These are phyloP conservation scores for Zosterops pallidus DNA, from an alignment of 2,113 vertebrate species.

Conservation along the genomic window DNA sequence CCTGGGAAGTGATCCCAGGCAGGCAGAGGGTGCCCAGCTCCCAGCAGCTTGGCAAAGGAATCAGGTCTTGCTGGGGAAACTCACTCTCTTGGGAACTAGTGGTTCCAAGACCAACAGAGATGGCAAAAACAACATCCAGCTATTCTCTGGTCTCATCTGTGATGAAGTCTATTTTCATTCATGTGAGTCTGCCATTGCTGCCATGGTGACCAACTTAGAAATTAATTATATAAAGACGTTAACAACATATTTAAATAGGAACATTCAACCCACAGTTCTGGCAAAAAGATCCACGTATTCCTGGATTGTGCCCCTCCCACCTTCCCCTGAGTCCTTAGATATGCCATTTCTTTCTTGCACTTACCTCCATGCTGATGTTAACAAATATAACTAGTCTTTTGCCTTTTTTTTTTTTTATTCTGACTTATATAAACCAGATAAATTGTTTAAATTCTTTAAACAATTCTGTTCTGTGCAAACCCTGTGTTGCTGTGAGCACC, in stretches of 20 bases:
- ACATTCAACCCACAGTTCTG: background rate
- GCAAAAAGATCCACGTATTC: background rate
- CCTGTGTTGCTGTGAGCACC: background rate
- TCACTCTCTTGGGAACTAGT: background rate
- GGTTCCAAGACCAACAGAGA: background rate
- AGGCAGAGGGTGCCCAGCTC: background rate
- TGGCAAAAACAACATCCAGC: background rate
- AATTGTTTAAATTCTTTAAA: background rate
- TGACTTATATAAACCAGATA: background rate
- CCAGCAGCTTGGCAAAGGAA: background rate
- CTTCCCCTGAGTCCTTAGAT: background rate
- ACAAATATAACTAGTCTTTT: background rate
- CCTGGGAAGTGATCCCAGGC: background rate
- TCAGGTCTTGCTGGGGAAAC: background rate
- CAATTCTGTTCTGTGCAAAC: background rate
- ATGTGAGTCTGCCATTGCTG: slow-evolving; percentile 29
- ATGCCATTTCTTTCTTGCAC: background rate
- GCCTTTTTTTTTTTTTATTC: too few relatives aligned
- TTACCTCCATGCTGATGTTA: background rate
- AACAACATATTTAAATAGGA: background rate
- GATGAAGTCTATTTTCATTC: slow-evolving; percentile 18
- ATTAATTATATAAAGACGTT: slow-evolving; percentile 16
- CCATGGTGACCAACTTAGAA: slow-evolving; percentile 13
- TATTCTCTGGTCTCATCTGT: background rate
- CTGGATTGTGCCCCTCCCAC: background rate